These are phyloP conservation scores for Nycteola revayana DNA, from an alignment of 2,888 invertebrate species.

Conservation along the genomic window DNA sequence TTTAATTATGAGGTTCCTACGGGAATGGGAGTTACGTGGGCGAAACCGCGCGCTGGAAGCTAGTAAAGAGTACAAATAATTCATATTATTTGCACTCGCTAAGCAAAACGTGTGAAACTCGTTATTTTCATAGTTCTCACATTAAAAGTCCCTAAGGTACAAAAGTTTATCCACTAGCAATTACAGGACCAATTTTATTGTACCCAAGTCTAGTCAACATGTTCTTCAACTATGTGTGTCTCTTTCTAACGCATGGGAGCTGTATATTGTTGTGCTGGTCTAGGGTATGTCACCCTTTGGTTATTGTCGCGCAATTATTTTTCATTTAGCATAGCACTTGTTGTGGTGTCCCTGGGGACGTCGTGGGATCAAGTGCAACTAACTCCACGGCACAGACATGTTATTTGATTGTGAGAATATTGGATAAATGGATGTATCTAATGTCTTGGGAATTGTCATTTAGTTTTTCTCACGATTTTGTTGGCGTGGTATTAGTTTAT, in stretches of 20 bases:
- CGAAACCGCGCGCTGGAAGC: no score
- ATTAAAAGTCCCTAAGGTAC: constrained; percentile 55
- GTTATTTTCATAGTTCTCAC: constrained; percentile 45
- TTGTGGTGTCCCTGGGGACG: constrained; percentile 58
- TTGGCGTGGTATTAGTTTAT: no score
- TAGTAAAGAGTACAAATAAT: no score
- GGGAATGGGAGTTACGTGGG: no score
- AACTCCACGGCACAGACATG: constrained; percentile 53
- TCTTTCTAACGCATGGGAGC: constrained; percentile 20
- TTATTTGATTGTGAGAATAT: constrained; percentile 71
- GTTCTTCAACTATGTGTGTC: constrained; percentile 24
- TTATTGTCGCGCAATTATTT: constrained; percentile 65
- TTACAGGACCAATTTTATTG: constrained; percentile 31
- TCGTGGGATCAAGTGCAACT: constrained; percentile 61
- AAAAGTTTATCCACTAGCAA: constrained; percentile 37
- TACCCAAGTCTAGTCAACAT: no score
- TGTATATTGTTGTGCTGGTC: constrained; percentile 26
- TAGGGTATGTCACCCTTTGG: constrained; percentile 36
- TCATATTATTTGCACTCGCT: not conserved
- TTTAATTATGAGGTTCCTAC: no score
- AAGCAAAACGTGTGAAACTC: constrained; percentile 43
- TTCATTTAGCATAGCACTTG: constrained; percentile 71
- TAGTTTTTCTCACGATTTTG: constrained; percentile 46
- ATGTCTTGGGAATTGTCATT: constrained; percentile 58
- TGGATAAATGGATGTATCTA: constrained; percentile 41